phyloP scores from a whole-genome alignment of 2,797 vertebrate species.

The Buphagus erythrorhynchus region DNA sequence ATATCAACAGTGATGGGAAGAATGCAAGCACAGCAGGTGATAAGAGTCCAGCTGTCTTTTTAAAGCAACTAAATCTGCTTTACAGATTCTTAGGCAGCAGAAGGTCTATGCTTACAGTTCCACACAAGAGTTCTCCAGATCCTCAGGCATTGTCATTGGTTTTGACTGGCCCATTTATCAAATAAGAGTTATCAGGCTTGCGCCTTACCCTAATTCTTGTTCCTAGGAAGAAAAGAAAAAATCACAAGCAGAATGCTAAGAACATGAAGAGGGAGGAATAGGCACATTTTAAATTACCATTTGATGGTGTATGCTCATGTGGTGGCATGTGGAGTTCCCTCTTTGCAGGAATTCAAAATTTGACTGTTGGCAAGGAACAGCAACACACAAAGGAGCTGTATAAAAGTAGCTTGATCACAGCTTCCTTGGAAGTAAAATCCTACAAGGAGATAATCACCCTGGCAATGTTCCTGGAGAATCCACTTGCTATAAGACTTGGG shows the following conservation, averaged over 20 bases:
- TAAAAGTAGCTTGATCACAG: neutral
- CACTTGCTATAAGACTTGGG: neutral
- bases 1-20: slow-evolving; percentile 37
- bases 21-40: neutral
- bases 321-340: neutral
- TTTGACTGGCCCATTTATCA: neutral
- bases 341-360: neutral
- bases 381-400: neutral
- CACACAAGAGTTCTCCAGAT: neutral
- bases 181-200: neutral
- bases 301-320: neutral
- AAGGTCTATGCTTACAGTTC: neutral
- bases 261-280: neutral
- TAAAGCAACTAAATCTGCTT: neutral
- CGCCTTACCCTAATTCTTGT: neutral
- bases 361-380: neutral
- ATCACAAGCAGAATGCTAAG: neutral
- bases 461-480: neutral
- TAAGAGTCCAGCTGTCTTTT: neutral
- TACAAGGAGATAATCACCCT: neutral
- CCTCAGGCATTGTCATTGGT: neutral
- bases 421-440: neutral
- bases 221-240: neutral
- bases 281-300: neutral
- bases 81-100: neutral